Conservation (phyloP, 2,797 vertebrate species). For the Macropus fuliginosus region DNA sequence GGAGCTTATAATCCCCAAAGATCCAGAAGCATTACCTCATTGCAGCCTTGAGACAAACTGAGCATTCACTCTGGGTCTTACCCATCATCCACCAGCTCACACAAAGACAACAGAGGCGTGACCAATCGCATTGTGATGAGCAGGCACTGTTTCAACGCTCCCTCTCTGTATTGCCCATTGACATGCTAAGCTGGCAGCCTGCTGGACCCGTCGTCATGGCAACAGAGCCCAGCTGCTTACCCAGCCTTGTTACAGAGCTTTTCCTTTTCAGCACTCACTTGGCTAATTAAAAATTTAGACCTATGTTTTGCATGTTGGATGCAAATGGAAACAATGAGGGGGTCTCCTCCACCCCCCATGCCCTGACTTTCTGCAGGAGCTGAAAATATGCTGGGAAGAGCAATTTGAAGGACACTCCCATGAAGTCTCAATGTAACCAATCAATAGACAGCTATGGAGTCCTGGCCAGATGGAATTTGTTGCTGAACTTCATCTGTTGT, state of each 20-base stretch:
- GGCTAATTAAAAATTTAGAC: constrained; percentile 87
- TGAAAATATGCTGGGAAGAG: constrained; percentile 75
- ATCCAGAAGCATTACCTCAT: constrained; percentile 87
- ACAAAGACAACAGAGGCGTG: constrained; percentile 98
- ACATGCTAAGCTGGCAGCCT: constrained; percentile 90
- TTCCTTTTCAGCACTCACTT: constrained; percentile 83
- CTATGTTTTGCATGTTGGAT: constrained; percentile 79
- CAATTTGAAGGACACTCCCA: constrained; percentile 80
- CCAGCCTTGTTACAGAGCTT: constrained; percentile 83
- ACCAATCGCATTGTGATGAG: constrained; percentile 93
- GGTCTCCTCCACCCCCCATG: constrained; percentile 38
- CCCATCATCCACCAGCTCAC: constrained; percentile 93
- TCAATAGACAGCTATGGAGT: constrained; percentile 78
- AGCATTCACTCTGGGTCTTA: constrained; percentile 92
- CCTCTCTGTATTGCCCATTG: constrained; percentile 90
- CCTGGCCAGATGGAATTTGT: constrained; percentile 81
- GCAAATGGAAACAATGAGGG: constrained; percentile 80
- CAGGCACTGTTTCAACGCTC: constrained; percentile 87
- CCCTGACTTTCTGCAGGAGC: constrained; percentile 54
- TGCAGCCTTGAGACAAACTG: constrained; percentile 91
- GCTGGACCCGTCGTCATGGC: constrained; percentile 90
- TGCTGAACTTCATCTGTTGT: constrained; percentile 78
- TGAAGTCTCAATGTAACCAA: constrained; percentile 79
- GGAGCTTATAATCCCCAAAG: constrained; percentile 86
- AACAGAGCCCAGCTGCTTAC: constrained; percentile 91